phyloP scores from a whole-genome alignment of 2,113 vertebrate genomes.

The Collichthys lucidus region DNA sequence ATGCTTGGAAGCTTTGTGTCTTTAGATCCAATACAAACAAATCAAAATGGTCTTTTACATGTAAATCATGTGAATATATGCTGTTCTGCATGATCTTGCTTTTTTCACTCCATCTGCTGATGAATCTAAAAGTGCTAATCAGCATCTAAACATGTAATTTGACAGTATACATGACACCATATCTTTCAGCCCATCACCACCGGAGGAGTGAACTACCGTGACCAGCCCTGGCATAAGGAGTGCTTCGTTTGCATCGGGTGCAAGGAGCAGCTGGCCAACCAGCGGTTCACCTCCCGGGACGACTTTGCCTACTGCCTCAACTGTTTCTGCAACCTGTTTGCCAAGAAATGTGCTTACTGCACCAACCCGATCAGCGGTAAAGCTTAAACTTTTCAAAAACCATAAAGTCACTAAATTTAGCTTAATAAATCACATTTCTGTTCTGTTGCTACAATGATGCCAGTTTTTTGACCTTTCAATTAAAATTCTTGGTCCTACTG shows the following conservation, averaged over 20 bases:
- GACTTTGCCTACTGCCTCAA: constrained; percentile 94
- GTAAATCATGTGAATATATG: not conserved
- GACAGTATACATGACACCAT: not conserved
- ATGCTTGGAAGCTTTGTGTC: not conserved
- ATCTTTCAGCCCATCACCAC: constrained; percentile 90
- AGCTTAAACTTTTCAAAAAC: too few relatives aligned
- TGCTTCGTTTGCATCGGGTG: constrained; percentile 95
- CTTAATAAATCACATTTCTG: not conserved
- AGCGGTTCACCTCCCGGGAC: constrained; percentile 95
- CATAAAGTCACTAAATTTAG: too few relatives aligned
- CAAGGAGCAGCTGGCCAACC: constrained; percentile 92
- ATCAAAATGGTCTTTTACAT: not conserved
- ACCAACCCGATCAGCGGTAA: constrained; percentile 95
- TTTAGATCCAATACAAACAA: not conserved
- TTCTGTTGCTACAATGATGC: not conserved
- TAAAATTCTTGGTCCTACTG: not conserved
- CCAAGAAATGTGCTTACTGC: constrained; percentile 95
- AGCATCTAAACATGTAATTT: not conserved
- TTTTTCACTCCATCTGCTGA: not conserved
- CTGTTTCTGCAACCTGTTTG: constrained; percentile 96
- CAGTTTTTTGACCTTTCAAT: not conserved
- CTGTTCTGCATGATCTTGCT: not conserved
- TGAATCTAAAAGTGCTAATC: not conserved
- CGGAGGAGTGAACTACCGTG: constrained; percentile 93
- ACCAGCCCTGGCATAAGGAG: constrained; percentile 97